A percentile compares a stretch with the other conserved stretches of the same genome.
Conservation (phyloP, 2,888 invertebrate genomes). For the Actias luna region DNA sequence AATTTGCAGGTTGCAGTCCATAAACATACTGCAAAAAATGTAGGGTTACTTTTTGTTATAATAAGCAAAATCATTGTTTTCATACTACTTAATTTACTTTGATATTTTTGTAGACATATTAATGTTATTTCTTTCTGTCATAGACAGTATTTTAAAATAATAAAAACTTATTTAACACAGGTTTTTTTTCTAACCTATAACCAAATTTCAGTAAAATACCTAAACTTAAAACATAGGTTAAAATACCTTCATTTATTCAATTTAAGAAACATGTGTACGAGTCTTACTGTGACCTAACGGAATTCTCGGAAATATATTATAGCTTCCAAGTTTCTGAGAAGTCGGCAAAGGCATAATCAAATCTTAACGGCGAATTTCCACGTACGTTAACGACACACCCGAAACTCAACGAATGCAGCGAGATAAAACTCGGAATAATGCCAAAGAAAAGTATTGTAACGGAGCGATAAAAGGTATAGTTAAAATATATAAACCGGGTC, state of each 20-base stretch:
- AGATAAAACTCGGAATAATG: constrained; percentile 2
- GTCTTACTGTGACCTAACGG: not conserved
- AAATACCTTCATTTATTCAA: not conserved
- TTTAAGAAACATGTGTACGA: not conserved
- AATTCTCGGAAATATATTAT: not conserved
- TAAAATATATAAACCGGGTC: constrained; percentile 9
- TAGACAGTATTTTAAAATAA: too few species aligned
- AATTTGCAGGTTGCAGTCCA: too few species aligned
- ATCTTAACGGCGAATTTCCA: constrained; percentile 3
- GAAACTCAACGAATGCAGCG: not conserved
- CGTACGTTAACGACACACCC: constrained; percentile 1
- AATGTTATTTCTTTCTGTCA: too few species aligned
- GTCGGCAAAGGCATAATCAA: not conserved
- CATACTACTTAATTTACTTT: too few species aligned
- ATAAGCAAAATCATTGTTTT: too few species aligned
- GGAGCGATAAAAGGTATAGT: constrained; percentile 7
- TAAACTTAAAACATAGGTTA: too few species aligned
- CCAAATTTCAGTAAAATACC: too few species aligned
- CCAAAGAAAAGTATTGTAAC: not conserved
- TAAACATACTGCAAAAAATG: too few species aligned
- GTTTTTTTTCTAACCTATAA: too few species aligned
- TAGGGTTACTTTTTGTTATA: too few species aligned
- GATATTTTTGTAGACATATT: too few species aligned
- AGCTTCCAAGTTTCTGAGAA: not conserved
- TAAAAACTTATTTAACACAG: too few species aligned